These are phyloP conservation scores for Siniperca obscura DNA, from an alignment of 2,797 vertebrate species.

Conservation along the genomic window DNA sequence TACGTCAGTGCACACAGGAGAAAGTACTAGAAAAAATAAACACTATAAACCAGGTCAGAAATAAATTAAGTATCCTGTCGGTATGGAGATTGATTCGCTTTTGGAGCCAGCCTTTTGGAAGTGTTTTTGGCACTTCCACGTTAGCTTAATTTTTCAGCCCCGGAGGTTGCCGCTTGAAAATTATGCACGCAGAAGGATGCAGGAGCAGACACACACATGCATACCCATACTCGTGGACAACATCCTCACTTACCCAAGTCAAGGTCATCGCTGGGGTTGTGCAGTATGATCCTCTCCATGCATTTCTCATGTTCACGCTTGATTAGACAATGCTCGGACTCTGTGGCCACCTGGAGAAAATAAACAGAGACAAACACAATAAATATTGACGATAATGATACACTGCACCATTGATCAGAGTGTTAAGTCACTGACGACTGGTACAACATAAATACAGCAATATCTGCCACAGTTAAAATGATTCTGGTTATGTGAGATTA, in stretches of 20 bases:
- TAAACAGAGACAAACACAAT: constrained; percentile 20
- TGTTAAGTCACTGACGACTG: not conserved
- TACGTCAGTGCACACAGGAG: too few relatives aligned
- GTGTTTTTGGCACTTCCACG: too few relatives aligned
- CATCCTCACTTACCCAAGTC: constrained; percentile 72
- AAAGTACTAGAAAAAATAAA: too few relatives aligned
- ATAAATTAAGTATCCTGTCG: too few relatives aligned
- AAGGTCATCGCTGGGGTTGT: constrained; percentile 69
- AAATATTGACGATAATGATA: not conserved
- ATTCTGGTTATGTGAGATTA: not conserved
- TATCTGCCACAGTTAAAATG: not conserved
- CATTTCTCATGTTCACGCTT: constrained; percentile 93
- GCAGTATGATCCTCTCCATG: constrained; percentile 86
- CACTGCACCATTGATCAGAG: not conserved
- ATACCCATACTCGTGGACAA: not conserved
- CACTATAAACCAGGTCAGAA: too few relatives aligned
- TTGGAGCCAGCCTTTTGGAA: too few relatives aligned
- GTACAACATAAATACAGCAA: not conserved
- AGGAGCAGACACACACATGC: constrained; percentile 9
- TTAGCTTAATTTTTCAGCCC: too few relatives aligned
- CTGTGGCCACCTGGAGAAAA: constrained; percentile 82
- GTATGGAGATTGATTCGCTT: too few relatives aligned
- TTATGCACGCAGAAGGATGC: constrained; percentile 4
- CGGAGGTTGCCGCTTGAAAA: too few relatives aligned
- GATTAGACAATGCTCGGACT: constrained; percentile 90